Evolutionary conservation across 1,140 invertebrate species (phyloP).

Genomic region (Nomia melanderi): DNA sequence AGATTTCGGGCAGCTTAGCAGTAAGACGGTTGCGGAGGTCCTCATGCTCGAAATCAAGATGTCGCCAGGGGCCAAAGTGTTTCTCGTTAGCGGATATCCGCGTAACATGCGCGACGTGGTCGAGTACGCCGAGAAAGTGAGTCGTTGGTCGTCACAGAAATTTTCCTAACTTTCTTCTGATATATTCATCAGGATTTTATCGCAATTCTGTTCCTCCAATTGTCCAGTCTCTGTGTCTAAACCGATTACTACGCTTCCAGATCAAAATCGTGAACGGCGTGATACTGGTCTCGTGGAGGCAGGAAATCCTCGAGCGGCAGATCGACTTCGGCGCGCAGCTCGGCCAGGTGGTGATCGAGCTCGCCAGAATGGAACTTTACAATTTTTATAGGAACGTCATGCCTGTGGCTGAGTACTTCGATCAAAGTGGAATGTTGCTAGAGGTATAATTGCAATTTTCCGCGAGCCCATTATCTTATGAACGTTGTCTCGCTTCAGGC

Average conservation of each 20-base stretch:
- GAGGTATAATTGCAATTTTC: conserved; percentile 83
- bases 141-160: conserved; percentile 22
- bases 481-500: too few relatives aligned
- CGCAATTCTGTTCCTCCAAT: too few relatives aligned
- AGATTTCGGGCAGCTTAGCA: conserved; percentile 91
- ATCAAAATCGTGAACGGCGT: conserved; percentile 93
- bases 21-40: conserved; percentile 92
- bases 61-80: conserved; percentile 93
- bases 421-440: conserved; percentile 91
- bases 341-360: conserved; percentile 91
- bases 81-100: conserved; percentile 97
- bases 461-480: too few relatives aligned
- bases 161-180: too few relatives aligned
- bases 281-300: conserved; percentile 91
- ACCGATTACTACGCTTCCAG: too few relatives aligned
- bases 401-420: conserved; percentile 94
- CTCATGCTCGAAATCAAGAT: conserved; percentile 97
- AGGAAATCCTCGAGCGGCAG: conserved; percentile 91
- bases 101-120: conserved; percentile 94
- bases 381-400: conserved; percentile 95
- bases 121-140: conserved; percentile 94
- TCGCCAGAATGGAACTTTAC: conserved; percentile 92
- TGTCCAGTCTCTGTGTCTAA: too few relatives aligned
- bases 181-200: too few relatives aligned
- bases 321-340: conserved; percentile 94